These are phyloP conservation scores for Maccullochella peelii DNA, from an alignment of 2,113 vertebrate species.

Conservation along the genomic window DNA sequence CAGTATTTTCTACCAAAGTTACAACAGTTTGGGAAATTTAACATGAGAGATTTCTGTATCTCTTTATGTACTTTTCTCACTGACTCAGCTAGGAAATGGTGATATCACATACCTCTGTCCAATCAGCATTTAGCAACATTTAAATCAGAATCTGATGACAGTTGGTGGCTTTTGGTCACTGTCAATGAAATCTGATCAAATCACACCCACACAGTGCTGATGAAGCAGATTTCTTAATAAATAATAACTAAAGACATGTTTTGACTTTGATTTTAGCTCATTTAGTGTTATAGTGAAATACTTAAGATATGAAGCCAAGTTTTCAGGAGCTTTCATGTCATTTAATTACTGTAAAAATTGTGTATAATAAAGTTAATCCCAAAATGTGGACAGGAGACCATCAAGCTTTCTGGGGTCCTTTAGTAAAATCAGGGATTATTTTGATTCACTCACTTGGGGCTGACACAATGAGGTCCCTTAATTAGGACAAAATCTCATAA, in stretches of 20 bases:
- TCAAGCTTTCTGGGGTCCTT: slow-evolving; percentile 2
- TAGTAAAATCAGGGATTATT: background rate
- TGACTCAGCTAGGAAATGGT: background rate
- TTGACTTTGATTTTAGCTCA: background rate
- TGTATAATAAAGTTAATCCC: background rate
- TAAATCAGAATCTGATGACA: background rate
- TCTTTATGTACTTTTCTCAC: background rate
- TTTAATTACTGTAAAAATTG: background rate
- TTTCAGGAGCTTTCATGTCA: background rate
- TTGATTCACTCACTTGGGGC: background rate
- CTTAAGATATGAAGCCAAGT: background rate
- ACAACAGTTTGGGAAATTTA: background rate
- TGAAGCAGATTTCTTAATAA: background rate
- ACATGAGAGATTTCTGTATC: background rate
- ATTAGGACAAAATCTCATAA: slow-evolving; percentile 18
- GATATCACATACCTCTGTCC: background rate
- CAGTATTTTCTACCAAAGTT: background rate
- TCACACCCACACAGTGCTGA: background rate
- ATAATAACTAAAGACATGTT: background rate
- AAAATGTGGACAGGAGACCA: background rate
- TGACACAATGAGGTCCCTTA: slow-evolving; percentile 1
- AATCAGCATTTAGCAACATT: background rate
- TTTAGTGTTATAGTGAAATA: background rate
- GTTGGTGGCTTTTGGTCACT: background rate
- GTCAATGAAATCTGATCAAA: background rate